These are phyloP conservation scores for Galemys pyrenaicus DNA, from an alignment of 2,113 vertebrate genomes.

Conservation along the genomic window DNA sequence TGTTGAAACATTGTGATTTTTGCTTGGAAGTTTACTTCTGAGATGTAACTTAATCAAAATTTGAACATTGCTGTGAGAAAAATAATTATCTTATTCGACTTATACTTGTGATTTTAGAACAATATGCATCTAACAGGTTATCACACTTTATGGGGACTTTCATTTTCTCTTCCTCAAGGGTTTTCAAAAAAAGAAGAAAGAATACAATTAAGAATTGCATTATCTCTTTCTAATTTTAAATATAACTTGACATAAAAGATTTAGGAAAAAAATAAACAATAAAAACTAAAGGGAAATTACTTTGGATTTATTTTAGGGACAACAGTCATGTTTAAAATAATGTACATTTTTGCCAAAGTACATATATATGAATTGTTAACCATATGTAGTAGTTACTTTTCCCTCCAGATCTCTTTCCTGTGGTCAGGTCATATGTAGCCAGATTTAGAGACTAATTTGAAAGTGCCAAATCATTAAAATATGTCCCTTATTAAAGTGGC, in stretches of 20 bases:
- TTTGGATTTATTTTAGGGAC: neutral
- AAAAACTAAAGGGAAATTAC: neutral
- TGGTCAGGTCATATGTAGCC: neutral
- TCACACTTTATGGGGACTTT: neutral
- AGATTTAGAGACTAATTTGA: neutral
- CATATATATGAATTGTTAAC: neutral
- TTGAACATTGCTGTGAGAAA: conserved; percentile 12
- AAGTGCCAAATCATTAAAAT: neutral
- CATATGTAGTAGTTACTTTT: neutral
- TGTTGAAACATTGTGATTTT: conserved; percentile 16
- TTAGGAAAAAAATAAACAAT: neutral
- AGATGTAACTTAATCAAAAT: neutral
- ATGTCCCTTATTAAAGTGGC: neutral
- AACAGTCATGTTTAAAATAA: neutral
- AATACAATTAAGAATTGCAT: too few relatives aligned
- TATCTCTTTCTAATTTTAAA: conserved; percentile 5
- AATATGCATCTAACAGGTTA: neutral
- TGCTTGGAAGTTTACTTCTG: neutral
- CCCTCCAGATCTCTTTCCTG: neutral
- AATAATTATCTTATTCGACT: neutral
- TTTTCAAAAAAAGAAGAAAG: too few relatives aligned
- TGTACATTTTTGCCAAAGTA: neutral
- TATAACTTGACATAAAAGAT: neutral
- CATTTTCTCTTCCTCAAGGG: neutral
- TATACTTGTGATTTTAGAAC: neutral